phyloP scores from a whole-genome alignment of 2,113 vertebrate species.

The Hiodon alosoides region DNA sequence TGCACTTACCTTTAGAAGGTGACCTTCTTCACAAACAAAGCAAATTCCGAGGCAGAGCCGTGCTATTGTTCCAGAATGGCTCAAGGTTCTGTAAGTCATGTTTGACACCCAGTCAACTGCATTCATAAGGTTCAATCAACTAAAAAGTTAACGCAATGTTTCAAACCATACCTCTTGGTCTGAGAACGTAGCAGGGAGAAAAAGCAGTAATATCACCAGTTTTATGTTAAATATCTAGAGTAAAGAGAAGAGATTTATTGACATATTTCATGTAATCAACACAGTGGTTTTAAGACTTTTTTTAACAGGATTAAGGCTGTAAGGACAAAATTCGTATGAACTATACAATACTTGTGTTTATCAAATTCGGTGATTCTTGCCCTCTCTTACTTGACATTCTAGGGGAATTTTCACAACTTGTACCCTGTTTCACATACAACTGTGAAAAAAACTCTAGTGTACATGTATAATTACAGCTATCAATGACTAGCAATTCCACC shows the following conservation, averaged over 20 bases:
- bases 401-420: constrained; percentile 18
- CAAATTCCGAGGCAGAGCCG: too few species aligned
- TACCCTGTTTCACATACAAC: constrained; percentile 22
- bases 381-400: constrained; percentile 10
- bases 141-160: too few species aligned
- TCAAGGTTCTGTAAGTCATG: too few species aligned
- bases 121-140: too few species aligned
- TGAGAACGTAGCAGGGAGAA: background rate
- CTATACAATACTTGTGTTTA: constrained; percentile 14
- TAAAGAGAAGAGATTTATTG: constrained; percentile 25
- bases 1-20: too few species aligned
- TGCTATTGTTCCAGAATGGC: too few species aligned
- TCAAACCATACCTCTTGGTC: too few species aligned
- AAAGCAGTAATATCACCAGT: background rate
- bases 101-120: too few species aligned
- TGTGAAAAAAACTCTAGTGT: constrained; percentile 13
- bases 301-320: constrained; percentile 12
- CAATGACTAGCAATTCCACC: background rate
- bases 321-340: constrained; percentile 15
- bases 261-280: constrained; percentile 17
- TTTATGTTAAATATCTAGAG: constrained; percentile 15
- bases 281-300: constrained; percentile 22
- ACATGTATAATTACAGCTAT: background rate
- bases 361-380: constrained; percentile 6
- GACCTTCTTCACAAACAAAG: too few species aligned